Evolutionary conservation across 2,797 vertebrate species (phyloP).

Genomic region (Hyperoplus lanceolatus): DNA sequence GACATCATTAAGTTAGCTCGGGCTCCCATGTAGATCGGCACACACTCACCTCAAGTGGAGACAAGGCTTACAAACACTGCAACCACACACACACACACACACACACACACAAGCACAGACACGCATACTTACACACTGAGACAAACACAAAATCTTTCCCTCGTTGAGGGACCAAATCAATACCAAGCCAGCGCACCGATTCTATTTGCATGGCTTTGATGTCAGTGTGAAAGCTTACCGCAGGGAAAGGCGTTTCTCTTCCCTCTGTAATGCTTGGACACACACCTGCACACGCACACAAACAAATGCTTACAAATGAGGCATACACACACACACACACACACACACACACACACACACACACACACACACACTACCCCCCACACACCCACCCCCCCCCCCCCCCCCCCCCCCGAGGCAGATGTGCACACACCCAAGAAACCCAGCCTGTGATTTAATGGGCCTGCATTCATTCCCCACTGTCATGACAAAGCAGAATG

Average conservation of each 20-base stretch:
- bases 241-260: constrained; percentile 54
- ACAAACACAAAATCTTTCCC: constrained; percentile 44
- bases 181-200: constrained; percentile 61
- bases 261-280: constrained; percentile 46
- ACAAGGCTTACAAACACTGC: constrained; percentile 4
- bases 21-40: constrained; percentile 31
- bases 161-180: constrained; percentile 68
- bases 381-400: no score
- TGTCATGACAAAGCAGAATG: constrained; percentile 45
- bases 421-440: constrained; percentile 24
- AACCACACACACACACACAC: background rate
- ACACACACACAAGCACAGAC: constrained; percentile 19
- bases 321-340: constrained; percentile 22
- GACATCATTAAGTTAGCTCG: constrained; percentile 71
- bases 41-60: constrained; percentile 24
- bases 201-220: constrained; percentile 81
- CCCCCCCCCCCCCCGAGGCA: no score
- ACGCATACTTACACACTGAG: background rate
- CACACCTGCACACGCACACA: constrained; percentile 10
- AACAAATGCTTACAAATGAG: constrained; percentile 39
- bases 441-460: constrained; percentile 37
- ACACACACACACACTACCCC: constrained; percentile 2
- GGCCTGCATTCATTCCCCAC: constrained; percentile 46
- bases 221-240: constrained; percentile 53
- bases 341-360: constrained; percentile 20